These are phyloP conservation scores for Danio aesculapii DNA, from an alignment of 2,797 vertebrate species.

Conservation along the genomic window DNA sequence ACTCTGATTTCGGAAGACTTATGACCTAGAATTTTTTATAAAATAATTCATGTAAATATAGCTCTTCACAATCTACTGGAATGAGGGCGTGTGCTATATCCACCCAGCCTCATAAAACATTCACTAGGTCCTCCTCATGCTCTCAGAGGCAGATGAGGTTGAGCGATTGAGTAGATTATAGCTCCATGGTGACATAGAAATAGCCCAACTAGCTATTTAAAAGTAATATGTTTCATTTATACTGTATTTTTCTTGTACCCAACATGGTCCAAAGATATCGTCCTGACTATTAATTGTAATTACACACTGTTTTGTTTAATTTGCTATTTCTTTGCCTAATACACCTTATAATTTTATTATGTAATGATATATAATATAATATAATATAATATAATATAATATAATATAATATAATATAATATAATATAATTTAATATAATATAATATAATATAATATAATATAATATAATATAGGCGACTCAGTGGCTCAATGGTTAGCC, in stretches of 20 bases:
- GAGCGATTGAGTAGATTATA: background rate
- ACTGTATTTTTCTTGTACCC: background rate
- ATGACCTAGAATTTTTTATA: slow-evolving; percentile 64
- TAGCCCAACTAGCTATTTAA: background rate
- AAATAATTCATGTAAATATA: slow-evolving; percentile 67
- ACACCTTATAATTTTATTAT: too few species aligned
- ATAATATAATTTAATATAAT: too few species aligned
- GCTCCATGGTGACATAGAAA: background rate
- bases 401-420: too few species aligned
- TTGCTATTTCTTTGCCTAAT: too few species aligned
- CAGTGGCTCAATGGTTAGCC: too few species aligned
- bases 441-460: too few species aligned
- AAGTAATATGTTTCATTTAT: background rate
- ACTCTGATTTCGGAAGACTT: slow-evolving; percentile 38
- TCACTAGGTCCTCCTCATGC: slow-evolving; percentile 34
- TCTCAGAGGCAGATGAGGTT: slow-evolving; percentile 38
- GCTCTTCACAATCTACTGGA: slow-evolving; percentile 45
- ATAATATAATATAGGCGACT: too few species aligned
- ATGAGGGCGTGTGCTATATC: slow-evolving; percentile 48
- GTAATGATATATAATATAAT: too few species aligned
- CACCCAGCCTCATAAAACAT: slow-evolving; percentile 51
- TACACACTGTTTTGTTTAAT: too few species aligned
- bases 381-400: too few species aligned
- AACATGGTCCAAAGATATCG: background rate
- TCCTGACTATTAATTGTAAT: too few species aligned